A percentile compares a stretch with the other conserved stretches of the same genome.
Conservation (phyloP, 2,797 vertebrate genomes). For the Mallotus villosus region DNA sequence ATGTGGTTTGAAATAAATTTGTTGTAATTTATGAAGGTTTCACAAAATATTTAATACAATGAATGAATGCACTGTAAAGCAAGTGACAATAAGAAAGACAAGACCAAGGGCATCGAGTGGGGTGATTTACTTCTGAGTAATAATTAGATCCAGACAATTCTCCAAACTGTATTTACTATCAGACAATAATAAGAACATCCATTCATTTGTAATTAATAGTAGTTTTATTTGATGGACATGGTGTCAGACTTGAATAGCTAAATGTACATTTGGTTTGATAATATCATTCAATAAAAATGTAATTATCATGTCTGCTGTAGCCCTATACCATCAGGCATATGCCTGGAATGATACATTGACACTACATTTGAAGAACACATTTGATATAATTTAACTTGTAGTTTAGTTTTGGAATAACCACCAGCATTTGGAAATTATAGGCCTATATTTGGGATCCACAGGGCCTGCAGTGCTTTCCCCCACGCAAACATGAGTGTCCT, state of each 20-base stretch:
- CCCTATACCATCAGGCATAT: neutral
- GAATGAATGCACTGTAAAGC: neutral
- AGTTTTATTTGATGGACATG: neutral
- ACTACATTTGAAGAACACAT: neutral
- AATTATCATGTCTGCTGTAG: slow-evolving; percentile 51
- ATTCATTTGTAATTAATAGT: slow-evolving; percentile 36
- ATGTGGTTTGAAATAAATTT: slow-evolving; percentile 41
- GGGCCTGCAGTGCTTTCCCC: too few relatives aligned
- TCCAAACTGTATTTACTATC: slow-evolving; percentile 26
- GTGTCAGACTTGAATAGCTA: slow-evolving; percentile 7
- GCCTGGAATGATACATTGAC: neutral
- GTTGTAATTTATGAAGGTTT: neutral
- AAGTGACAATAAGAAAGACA: neutral
- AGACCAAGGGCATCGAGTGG: neutral
- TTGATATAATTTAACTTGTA: neutral
- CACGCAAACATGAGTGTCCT: too few relatives aligned
- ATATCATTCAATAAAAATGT: slow-evolving; percentile 48
- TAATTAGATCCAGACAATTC: slow-evolving; percentile 26
- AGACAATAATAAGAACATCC: slow-evolving; percentile 36
- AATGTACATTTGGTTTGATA: slow-evolving; percentile 56
- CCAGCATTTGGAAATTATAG: too few relatives aligned
- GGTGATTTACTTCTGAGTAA: neutral
- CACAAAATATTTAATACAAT: too few relatives aligned
- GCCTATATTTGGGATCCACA: too few relatives aligned
- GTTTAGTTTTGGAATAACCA: neutral